Evolutionary conservation across 2,797 vertebrate genomes (phyloP), one percentile per base, ranked within the genome.

Genomic region (Nasua narica): DNA sequence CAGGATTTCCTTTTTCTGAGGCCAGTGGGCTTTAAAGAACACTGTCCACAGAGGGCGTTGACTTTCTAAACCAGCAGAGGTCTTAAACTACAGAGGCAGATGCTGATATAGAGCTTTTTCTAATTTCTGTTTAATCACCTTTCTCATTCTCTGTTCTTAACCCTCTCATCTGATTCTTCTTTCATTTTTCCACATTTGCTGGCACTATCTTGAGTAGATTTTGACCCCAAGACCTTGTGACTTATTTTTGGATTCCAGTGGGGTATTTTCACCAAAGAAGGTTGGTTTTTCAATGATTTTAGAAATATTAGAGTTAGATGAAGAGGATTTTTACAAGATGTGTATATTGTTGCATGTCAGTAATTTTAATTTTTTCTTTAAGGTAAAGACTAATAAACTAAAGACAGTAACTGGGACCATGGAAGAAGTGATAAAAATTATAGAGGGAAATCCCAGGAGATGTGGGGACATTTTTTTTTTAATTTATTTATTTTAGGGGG

Each of bases 261-360:
- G 99, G 98, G 99, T 99, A 93, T 99, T 99, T 98, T 99, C 99
- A 98, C 99, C 99, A 2, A 99, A 99, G 98, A 99, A 99, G 99
- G 99, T 99, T 99, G 98, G 99, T 99, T 96, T 87, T 96, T 83
- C 92, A 93, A 88, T 62, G 48, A 94, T 78, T 95, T 96, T 98
- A 98, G 93, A 97, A 97, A 95, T 93, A 21, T 37, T 97, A 95
- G 74, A 91, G n/a, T 81, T 98, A 97, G 96, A 92, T 95, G 29
- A 97, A 97, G 90, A 98, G 32, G 29, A 91, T 54, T 94, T 97
- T 94, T 78, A 76, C 19, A 95, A 97, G 91, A 72, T 96, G 54
- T 87, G 95, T 88, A 54, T 98, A 27, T 96, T 90, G 12, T 58
- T 97, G 70, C 97, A 46, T 91, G 27, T 93, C 67, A 76, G n/a